Base-by-base conservation (phyloP, 2,797 vertebrate genomes). In the Neoniphon sammara region DNA sequence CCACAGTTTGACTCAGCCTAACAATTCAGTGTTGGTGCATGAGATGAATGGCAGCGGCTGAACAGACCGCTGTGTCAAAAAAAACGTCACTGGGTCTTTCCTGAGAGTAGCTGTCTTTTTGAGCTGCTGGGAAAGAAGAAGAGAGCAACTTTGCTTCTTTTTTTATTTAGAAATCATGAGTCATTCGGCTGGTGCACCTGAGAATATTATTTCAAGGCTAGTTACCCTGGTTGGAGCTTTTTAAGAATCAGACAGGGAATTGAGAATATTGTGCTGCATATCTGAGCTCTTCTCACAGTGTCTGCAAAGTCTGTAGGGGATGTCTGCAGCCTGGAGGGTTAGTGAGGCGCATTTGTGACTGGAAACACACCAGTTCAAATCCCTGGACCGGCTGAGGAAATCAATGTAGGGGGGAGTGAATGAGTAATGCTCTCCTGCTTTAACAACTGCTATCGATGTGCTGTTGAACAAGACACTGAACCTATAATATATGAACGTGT, bases 391-490 rank as follows among this genome's bases (percentile, higher is more conserved):
- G n/a, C 36, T 21, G 44, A 54, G 49, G 53, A 27, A 39, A 46
- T 23, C 59, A 2, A 23, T 21, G 20, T 21, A n/a, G 23, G 25
- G 44, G 42, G 46, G 18, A 18, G 27, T 56, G 5, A 18, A 58
- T 21, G 27, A 53, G 30, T 17, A 23, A 44, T 46, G 0, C 20
- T 61, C 7, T 10, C 2, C 57, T 63, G 23, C 46, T 31, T 50
- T 31, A 42, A 4, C 18, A 59, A 42, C 53, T 10, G 18, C 60
- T 25, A 17, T 36, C 44, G 63, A 8, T 14, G 12, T 66, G 60
- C 62, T 30, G 34, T 34, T 63, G 64, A 84, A 66, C 42, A 77
- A 60, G 49, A 70, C 50, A 66, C 47, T 66, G 53, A 75, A 76
- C 69, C 42, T 36, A 0, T 1, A 27, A 47, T 4, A 47, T 62